A percentile compares a stretch with the other conserved stretches of the same genome.
Evolutionary conservation across 2,797 vertebrate species (phyloP).

Genomic region (Enteromius viviparus): DNA sequence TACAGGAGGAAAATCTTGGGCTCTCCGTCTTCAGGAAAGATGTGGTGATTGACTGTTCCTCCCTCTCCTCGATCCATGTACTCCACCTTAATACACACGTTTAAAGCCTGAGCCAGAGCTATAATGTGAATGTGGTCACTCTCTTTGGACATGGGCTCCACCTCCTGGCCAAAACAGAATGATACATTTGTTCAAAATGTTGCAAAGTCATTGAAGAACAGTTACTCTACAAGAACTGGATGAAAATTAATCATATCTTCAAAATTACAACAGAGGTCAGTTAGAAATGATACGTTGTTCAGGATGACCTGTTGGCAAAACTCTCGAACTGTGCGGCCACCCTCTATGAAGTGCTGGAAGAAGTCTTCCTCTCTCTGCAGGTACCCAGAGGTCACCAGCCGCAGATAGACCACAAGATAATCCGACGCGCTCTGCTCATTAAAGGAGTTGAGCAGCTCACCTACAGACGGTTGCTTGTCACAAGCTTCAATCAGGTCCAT

Average conservation of each 20-base stretch:
- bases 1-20: conserved; percentile 94
- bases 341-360: conserved; percentile 94
- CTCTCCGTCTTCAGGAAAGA: conserved; percentile 92
- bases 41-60: conserved; percentile 89
- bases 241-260: background rate
- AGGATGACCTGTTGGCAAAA: conserved; percentile 90
- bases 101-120: conserved; percentile 90
- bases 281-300: background rate
- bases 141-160: conserved; percentile 96
- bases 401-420: conserved; percentile 93
- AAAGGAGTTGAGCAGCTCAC: conserved; percentile 87
- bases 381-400: conserved; percentile 92
- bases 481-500: conserved; percentile 94
- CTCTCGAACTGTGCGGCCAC: conserved; percentile 91
- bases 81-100: conserved; percentile 91
- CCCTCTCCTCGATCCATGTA: conserved; percentile 97
- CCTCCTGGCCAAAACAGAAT: conserved; percentile 79
- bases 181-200: conserved; percentile 26
- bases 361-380: conserved; percentile 87
- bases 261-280: background rate
- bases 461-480: conserved; percentile 86
- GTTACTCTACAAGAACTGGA: background rate
- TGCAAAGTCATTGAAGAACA: conserved; percentile 31
- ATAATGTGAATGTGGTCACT: conserved; percentile 99
- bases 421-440: conserved; percentile 94